Percentiles rank a stretch among this genome's conserved stretches.
These are phyloP conservation scores for Andrena hattorfiana DNA, from an alignment of 2,888 invertebrate species.

Conservation along the genomic window DNA sequence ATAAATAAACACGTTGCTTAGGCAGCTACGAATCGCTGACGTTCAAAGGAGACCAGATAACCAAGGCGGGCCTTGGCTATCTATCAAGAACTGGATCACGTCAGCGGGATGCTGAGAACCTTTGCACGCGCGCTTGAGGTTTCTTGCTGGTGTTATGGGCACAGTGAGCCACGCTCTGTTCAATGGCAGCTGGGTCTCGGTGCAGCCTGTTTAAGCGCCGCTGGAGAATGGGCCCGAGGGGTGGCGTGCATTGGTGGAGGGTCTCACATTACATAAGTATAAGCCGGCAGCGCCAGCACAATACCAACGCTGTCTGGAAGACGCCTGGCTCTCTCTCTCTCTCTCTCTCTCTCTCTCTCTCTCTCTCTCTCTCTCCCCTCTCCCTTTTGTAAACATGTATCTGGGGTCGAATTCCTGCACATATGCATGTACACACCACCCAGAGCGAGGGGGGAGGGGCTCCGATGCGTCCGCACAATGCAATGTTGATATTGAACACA, in stretches of 20 bases:
- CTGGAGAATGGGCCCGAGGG: conserved; percentile 53
- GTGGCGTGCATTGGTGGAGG: conserved; percentile 50
- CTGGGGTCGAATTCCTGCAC: conserved; percentile 49
- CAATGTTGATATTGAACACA: conserved; percentile 73
- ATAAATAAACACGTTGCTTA: conserved; percentile 19
- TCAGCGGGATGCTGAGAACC: conserved; percentile 56
- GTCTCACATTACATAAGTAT: conserved; percentile 78
- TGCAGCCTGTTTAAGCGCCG: conserved; percentile 54
- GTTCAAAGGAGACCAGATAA: conserved; percentile 27
- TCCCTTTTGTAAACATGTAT: conserved; percentile 70
- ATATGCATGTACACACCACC: conserved; percentile 15
- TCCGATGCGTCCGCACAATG: conserved; percentile 73
- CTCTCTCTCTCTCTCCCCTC: not conserved
- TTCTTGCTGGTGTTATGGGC: conserved; percentile 47
- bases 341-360: conserved; percentile 29
- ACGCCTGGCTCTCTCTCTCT: conserved; percentile 46
- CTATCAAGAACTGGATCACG: conserved; percentile 63
- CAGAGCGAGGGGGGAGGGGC: not conserved
- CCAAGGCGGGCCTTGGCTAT: conserved; percentile 33
- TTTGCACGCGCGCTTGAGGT: conserved; percentile 53
- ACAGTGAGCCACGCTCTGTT: conserved; percentile 41
- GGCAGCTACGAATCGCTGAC: conserved; percentile 3
- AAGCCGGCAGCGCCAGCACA: conserved; percentile 71
- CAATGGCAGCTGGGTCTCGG: conserved; percentile 67
- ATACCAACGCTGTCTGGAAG: conserved; percentile 74